A percentile compares a stretch with the other conserved stretches of the same genome.
Conservation (phyloP, 2,888 invertebrate species). For the Neuroscelio doddi region DNA sequence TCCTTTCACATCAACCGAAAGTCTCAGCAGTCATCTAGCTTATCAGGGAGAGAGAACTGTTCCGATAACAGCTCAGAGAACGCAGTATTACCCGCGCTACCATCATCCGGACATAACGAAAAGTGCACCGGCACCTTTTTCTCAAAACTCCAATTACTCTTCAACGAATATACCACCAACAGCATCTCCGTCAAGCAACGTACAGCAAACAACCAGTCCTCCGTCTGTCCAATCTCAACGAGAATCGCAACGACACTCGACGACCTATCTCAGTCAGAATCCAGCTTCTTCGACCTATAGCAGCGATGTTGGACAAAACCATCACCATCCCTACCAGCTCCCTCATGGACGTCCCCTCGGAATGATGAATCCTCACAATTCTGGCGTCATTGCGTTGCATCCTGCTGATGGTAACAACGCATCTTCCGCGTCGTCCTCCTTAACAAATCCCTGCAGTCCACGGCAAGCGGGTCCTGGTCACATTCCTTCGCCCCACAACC, state of each 20-base stretch:
- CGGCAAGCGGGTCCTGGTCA: conserved; percentile 59
- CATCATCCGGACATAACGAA: conserved; percentile 68
- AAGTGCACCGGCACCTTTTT: conserved; percentile 63
- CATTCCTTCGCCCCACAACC: conserved; percentile 65
- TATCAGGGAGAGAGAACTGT: conserved; percentile 39
- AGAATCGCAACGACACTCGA: conserved; percentile 50
- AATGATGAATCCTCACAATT: conserved; percentile 32
- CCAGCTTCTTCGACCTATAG: conserved; percentile 20
- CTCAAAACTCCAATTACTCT: conserved; percentile 60
- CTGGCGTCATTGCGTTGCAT: conserved; percentile 38
- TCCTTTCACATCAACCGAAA: conserved; percentile 55
- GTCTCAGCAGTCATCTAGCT: conserved; percentile 46
- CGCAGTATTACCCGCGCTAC: conserved; percentile 67
- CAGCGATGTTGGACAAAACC: conserved; percentile 15
- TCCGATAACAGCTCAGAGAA: conserved; percentile 55
- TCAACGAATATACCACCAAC: conserved; percentile 66
- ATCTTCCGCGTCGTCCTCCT: conserved; percentile 52
- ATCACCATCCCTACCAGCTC: conserved; percentile 23
- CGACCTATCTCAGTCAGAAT: conserved; percentile 45
- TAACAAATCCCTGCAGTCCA: conserved; percentile 56
- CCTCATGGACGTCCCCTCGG: conserved; percentile 23
- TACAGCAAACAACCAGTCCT: conserved; percentile 47
- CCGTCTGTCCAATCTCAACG: conserved; percentile 47
- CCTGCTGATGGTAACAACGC: conserved; percentile 46
- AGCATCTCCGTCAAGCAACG: conserved; percentile 64